phyloP scores from a whole-genome alignment of 2,113 vertebrate genomes.

The Oplegnathus fasciatus region DNA sequence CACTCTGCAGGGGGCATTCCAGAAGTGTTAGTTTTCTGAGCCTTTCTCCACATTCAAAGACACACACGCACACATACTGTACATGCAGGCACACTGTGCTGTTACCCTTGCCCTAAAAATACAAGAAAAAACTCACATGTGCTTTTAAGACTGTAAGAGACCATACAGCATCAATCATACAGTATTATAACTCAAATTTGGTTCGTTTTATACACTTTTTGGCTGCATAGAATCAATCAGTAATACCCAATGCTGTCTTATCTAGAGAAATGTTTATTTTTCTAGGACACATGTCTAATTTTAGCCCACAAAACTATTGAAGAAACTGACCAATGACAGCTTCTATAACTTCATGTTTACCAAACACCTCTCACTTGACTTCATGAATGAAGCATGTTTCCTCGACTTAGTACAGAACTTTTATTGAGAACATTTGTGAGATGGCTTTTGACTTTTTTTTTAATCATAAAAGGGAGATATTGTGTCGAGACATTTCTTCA shows the following conservation, averaged over 20 bases:
- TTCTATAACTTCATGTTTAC: not conserved
- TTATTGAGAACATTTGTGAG: constrained; percentile 42
- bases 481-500: constrained; percentile 37
- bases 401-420: not conserved
- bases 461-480: constrained; percentile 26
- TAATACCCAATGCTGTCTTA: not conserved
- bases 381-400: constrained; percentile 18
- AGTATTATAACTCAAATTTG: not conserved
- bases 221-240: not conserved
- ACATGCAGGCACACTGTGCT: constrained; percentile 25
- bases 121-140: constrained; percentile 18
- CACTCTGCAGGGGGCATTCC: constrained; percentile 80
- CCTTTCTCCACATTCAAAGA: constrained; percentile 36
- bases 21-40: constrained; percentile 70
- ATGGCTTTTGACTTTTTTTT: constrained; percentile 11
- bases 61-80: constrained; percentile 25
- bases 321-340: not conserved
- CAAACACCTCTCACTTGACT: constrained; percentile 34
- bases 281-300: not conserved
- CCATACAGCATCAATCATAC: not conserved
- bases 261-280: not conserved
- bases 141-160: not conserved
- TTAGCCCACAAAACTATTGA: not conserved
- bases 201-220: not conserved
- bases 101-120: constrained; percentile 50